Conservation (phyloP, 2,797 vertebrate genomes). For the Buphagus erythrorhynchus region DNA sequence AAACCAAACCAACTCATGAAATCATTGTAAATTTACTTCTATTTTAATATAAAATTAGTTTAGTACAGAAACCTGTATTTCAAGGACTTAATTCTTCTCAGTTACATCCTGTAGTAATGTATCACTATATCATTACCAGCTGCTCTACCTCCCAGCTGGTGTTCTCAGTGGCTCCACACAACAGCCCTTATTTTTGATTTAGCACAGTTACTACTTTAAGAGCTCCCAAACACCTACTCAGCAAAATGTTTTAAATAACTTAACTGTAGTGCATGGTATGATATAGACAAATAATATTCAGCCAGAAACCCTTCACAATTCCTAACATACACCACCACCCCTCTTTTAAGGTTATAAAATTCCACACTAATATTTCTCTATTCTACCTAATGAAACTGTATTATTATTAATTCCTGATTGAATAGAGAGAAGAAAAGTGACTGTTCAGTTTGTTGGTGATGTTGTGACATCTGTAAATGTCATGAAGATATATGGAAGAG, state of each 20-base stretch:
- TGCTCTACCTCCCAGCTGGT: background rate
- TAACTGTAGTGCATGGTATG: background rate
- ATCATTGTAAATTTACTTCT: background rate
- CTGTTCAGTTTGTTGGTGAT: background rate
- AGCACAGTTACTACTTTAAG: background rate
- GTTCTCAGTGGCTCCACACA: background rate
- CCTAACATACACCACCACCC: rapidly evolving
- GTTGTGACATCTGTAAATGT: background rate
- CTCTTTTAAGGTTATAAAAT: background rate
- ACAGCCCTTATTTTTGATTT: background rate
- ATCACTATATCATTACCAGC: background rate
- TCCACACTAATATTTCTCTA: background rate
- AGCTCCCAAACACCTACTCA: background rate
- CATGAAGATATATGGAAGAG: background rate
- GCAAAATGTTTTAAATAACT: background rate
- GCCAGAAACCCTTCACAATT: background rate
- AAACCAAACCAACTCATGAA: background rate
- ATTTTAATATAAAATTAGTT: background rate
- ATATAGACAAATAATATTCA: background rate
- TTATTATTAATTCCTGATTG: background rate
- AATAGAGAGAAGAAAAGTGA: background rate
- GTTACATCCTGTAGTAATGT: background rate
- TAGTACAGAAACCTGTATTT: background rate
- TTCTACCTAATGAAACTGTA: background rate
- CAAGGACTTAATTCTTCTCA: background rate